These are phyloP conservation scores for Chaetodon trifasciatus DNA, from an alignment of 2,797 vertebrate species.

Conservation along the genomic window DNA sequence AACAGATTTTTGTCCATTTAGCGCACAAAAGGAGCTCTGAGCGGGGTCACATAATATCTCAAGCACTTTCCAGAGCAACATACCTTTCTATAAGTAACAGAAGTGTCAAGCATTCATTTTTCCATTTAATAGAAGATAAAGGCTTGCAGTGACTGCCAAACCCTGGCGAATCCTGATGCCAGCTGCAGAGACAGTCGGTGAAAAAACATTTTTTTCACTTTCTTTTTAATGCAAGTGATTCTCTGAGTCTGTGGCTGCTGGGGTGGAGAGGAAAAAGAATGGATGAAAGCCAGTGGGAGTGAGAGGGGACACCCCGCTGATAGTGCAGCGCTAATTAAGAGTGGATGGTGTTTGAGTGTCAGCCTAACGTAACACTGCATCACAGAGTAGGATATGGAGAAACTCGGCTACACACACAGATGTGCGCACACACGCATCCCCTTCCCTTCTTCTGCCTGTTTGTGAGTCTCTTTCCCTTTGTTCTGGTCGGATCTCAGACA, in stretches of 20 bases:
- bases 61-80: not conserved
- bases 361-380: conserved; percentile 65
- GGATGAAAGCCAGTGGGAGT: conserved; percentile 68
- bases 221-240: conserved; percentile 67
- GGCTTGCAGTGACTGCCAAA: conserved; percentile 7
- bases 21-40: conserved; percentile 4
- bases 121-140: conserved; percentile 44
- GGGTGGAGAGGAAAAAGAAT: conserved; percentile 64
- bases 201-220: conserved; percentile 34
- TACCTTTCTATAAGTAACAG: conserved; percentile 11
- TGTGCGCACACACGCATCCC: conserved; percentile 4
- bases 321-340: conserved; percentile 82
- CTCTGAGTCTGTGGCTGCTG: conserved; percentile 60
- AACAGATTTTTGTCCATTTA: conserved; percentile 16
- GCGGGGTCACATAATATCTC: conserved; percentile 30
- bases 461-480: not conserved
- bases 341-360: conserved; percentile 75
- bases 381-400: conserved; percentile 65
- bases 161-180: conserved; percentile 15
- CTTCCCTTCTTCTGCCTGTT: conserved; percentile 4
- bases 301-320: conserved; percentile 75
- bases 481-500: conserved; percentile 24
- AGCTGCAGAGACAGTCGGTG: conserved; percentile 12
- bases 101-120: conserved; percentile 43
- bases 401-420: conserved; percentile 14